Conservation (phyloP, 1,140 invertebrate species). For the Lucilia sericata region DNA sequence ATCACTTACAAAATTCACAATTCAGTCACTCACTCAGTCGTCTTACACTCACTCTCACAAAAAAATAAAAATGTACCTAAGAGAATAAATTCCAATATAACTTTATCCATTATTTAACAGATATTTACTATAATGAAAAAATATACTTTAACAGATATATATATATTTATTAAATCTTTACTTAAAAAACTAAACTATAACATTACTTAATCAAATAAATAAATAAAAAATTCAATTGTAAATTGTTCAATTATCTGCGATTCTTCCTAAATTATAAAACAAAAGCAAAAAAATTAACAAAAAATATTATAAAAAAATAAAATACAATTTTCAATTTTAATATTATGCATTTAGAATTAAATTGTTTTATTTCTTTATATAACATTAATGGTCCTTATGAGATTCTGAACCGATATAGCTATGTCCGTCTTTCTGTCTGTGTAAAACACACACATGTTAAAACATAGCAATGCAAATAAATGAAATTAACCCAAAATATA, state of each 20-base stretch:
- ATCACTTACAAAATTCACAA: background rate
- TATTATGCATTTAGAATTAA: background rate
- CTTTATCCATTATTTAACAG: background rate
- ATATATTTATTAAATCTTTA: conserved; percentile 14
- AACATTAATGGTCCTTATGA: too few relatives aligned
- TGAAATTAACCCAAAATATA: too few relatives aligned
- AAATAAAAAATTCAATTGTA: conserved; percentile 31
- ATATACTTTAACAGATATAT: too few relatives aligned
- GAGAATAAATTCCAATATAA: background rate
- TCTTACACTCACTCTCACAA: background rate
- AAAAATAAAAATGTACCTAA: background rate
- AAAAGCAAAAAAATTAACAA: background rate
- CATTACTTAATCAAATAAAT: background rate
- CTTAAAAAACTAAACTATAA: background rate
- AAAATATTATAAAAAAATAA: conserved; percentile 23
- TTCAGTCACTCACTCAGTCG: background rate
- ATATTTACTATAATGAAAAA: too few relatives aligned
- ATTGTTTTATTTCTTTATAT: too few relatives aligned
- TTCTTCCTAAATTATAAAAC: conserved; percentile 33
- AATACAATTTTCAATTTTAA: conserved; percentile 19
- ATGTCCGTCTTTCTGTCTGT: too few relatives aligned
- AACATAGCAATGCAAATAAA: too few relatives aligned
- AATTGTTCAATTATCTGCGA: conserved; percentile 40
- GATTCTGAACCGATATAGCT: too few relatives aligned
- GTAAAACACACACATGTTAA: too few relatives aligned